These are phyloP conservation scores for Thalassophryne amazonica DNA, from an alignment of 2,797 vertebrate genomes.

Conservation along the genomic window DNA sequence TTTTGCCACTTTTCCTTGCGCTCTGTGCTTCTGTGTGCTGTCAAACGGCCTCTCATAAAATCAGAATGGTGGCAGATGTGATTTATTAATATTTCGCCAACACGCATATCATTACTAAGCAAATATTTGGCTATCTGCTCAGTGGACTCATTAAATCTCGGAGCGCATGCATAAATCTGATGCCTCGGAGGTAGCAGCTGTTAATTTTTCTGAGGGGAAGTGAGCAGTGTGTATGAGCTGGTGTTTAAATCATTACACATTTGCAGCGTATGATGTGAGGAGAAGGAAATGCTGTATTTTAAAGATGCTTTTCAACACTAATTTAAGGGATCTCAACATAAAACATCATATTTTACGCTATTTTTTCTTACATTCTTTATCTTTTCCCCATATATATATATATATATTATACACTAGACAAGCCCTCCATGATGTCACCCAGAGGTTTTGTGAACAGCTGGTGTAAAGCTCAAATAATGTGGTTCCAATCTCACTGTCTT, in stretches of 20 bases:
- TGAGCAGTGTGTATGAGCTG: not conserved
- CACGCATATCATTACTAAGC: slow-evolving; percentile 24
- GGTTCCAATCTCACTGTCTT: too few species aligned
- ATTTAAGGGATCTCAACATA: too few species aligned
- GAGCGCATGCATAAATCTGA: slow-evolving; percentile 20
- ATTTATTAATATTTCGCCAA: slow-evolving; percentile 18
- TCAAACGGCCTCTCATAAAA: slow-evolving; percentile 20
- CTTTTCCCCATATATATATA: too few species aligned
- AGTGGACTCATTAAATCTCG: slow-evolving; percentile 15
- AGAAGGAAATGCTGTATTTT: not conserved
- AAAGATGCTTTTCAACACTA: too few species aligned
- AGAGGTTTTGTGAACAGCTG: too few species aligned
- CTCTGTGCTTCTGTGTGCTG: slow-evolving; percentile 12
- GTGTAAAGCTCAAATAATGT: too few species aligned
- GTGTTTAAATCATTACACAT: slow-evolving; percentile 22
- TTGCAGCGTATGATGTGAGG: not conserved
- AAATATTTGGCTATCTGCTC: slow-evolving; percentile 29
- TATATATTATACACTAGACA: too few species aligned
- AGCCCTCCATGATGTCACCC: too few species aligned
- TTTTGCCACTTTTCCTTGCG: not conserved
- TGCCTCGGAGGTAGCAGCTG: slow-evolving; percentile 12
- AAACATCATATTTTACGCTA: too few species aligned
- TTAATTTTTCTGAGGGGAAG: slow-evolving; percentile 18
- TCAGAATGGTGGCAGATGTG: slow-evolving; percentile 10
- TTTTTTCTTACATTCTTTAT: too few species aligned